Base-by-base conservation (phyloP, 2,113 vertebrate species). In the Rhynchomys soricoides region DNA sequence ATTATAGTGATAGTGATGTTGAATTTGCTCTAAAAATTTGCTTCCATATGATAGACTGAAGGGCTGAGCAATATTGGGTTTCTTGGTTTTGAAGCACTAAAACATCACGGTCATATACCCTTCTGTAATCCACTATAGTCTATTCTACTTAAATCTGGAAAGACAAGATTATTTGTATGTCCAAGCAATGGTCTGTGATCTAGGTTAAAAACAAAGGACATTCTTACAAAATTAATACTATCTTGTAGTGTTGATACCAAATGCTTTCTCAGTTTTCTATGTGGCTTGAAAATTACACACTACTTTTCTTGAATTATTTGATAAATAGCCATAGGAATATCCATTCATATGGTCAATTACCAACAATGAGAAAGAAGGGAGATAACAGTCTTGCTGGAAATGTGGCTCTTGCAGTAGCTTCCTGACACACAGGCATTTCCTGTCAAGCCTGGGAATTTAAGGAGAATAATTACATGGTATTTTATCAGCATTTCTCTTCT, bases 401-500 rank as follows among this genome's bases (percentile, higher is more conserved):
- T 17, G 8, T 59, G 12, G 17, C 10, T 70, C 45, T 89, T 29
- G 7, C 7, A 88, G 37, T 24, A 48, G 29, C 34, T 86, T 10
- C 29, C 0, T 19, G n/a, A 86, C 29, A 66, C 43, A 0, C 13
- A 9, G 55, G 12, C 13, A 29, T 29, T 95, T 17, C n/a, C 31
- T 89, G 50, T 26, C 50, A 24, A 71, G n/a, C 21, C 45, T 43
- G n/a, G 95, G 22, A 95, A 86, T 26, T 82, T 82, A 87, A 87
- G 12, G 68, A 7, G 88, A 83, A 24, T 75, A 21, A 7, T 2
- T 9, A 0, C 2, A 29, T 10, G 29, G 19, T 2, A 82, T 71
- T 87, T 79, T 17, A 71, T 70, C 57, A 92, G 17, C n/a, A 96
- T 57, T 29, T 91, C 97, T 94, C 55, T 95, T 89, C 15, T 93